Percentiles rank a stretch among this genome's conserved stretches.
These are phyloP conservation scores for Lasioglossum marginatum DNA, from an alignment of 2,888 invertebrate genomes.

Conservation along the genomic window DNA sequence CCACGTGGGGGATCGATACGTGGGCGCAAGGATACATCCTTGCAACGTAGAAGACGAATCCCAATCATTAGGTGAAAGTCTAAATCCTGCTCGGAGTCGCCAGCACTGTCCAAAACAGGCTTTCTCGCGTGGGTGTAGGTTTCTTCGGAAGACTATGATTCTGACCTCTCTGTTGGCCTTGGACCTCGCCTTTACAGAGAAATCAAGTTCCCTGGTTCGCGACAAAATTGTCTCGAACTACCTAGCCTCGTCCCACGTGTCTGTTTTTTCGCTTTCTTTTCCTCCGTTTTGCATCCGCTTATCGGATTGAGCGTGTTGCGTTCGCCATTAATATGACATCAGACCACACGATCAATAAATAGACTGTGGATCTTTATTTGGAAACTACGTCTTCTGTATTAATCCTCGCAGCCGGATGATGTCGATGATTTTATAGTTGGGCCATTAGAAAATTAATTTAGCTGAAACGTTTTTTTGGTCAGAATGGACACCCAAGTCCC, in stretches of 20 bases:
- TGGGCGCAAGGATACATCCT: slow-evolving; percentile 52
- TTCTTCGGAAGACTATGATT: slow-evolving; percentile 37
- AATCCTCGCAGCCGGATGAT: neutral
- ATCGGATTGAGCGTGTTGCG: neutral
- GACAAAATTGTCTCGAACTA: slow-evolving; percentile 33
- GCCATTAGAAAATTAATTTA: no score
- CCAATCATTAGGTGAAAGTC: slow-evolving; percentile 64
- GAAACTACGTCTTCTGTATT: neutral
- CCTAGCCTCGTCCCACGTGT: neutral
- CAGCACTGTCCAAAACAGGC: slow-evolving; percentile 51
- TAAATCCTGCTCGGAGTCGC: slow-evolving; percentile 30
- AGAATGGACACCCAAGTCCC: no score
- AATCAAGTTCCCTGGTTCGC: slow-evolving; percentile 41
- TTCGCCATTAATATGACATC: neutral
- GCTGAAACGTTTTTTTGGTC: no score
- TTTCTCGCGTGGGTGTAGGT: slow-evolving; percentile 50
- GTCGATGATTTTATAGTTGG: no score
- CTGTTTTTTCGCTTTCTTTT: neutral
- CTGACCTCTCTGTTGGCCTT: slow-evolving; percentile 59
- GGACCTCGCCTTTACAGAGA: slow-evolving; percentile 49
- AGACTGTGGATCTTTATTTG: neutral
- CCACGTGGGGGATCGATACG: slow-evolving; percentile 6
- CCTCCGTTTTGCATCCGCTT: neutral
- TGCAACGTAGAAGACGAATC: slow-evolving; percentile 37
- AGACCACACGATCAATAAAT: neutral